Percentiles rank a stretch among this genome's conserved stretches.
Evolutionary conservation across 2,113 vertebrate species (phyloP).

Genomic region (Esox niger): DNA sequence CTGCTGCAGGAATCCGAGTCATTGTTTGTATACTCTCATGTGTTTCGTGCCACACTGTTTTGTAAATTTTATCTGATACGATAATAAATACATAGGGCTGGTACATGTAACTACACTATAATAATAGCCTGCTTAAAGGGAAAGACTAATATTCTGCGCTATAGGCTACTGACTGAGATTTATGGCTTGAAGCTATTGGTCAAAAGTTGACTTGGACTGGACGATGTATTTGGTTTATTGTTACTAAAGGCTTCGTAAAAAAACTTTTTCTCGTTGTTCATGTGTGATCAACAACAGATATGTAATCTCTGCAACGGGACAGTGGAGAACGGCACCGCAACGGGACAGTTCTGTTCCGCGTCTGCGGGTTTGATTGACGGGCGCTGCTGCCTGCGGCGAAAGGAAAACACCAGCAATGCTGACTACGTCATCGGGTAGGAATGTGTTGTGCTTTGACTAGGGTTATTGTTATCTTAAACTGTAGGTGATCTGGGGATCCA

Average conservation of each 20-base stretch:
- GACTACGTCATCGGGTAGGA: constrained; percentile 66
- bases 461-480: not conserved
- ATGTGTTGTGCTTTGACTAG: not conserved
- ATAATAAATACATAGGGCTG: not conserved
- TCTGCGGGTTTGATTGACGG: constrained; percentile 55
- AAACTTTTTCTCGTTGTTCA: not conserved
- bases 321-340: constrained; percentile 41
- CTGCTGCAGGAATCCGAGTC: too few species aligned
- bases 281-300: constrained; percentile 46
- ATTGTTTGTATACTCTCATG: too few species aligned
- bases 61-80: too few species aligned
- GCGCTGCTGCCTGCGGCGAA: constrained; percentile 62
- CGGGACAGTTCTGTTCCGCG: constrained; percentile 59
- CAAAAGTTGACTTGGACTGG: too few species aligned
- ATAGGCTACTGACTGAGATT: too few species aligned
- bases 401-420: constrained; percentile 31
- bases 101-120: too few species aligned
- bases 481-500: not conserved
- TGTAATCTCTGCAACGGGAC: constrained; percentile 61
- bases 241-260: not conserved
- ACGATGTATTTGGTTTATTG: too few species aligned
- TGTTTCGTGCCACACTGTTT: too few species aligned
- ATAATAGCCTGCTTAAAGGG: too few species aligned
- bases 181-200: too few species aligned
- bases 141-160: too few species aligned